A percentile compares a stretch with the other conserved stretches of the same genome.
These are phyloP conservation scores for Scortum barcoo DNA, from an alignment of 2,113 vertebrate species.

Conservation along the genomic window DNA sequence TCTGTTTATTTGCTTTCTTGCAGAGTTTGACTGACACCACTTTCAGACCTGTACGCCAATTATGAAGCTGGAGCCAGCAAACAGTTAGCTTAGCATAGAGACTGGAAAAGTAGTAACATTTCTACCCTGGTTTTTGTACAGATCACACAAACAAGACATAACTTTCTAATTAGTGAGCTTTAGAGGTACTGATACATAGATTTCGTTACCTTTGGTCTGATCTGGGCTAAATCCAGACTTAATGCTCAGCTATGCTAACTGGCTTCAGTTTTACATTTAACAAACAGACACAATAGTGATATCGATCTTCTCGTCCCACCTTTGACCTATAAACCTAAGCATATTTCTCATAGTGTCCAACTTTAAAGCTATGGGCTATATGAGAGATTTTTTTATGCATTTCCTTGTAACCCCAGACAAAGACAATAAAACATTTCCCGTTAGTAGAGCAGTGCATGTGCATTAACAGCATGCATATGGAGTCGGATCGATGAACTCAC, in stretches of 20 bases:
- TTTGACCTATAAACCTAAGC: not conserved
- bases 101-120: not conserved
- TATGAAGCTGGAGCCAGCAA: not conserved
- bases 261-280: slow-evolving; percentile 2
- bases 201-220: not conserved
- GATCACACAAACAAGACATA: not conserved
- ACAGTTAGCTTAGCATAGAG: not conserved
- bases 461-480: slow-evolving; percentile 16
- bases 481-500: slow-evolving; percentile 75
- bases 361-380: not conserved
- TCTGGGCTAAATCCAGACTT: not conserved
- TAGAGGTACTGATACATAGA: too few relatives aligned
- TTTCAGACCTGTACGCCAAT: not conserved
- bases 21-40: not conserved
- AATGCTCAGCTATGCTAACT: not conserved
- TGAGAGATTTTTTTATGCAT: not conserved
- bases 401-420: slow-evolving; percentile 17
- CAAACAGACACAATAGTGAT: not conserved
- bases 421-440: not conserved
- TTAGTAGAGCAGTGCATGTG: slow-evolving; percentile 54
- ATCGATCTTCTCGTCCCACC: not conserved
- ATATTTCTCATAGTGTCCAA: not conserved
- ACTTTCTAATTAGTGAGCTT: too few relatives aligned
- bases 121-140: not conserved
- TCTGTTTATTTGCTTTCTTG: not conserved